Evolutionary conservation across 2,797 vertebrate genomes (phyloP), one percentile per base, ranked within the genome.

Genomic region (Tiaroga cobitis): DNA sequence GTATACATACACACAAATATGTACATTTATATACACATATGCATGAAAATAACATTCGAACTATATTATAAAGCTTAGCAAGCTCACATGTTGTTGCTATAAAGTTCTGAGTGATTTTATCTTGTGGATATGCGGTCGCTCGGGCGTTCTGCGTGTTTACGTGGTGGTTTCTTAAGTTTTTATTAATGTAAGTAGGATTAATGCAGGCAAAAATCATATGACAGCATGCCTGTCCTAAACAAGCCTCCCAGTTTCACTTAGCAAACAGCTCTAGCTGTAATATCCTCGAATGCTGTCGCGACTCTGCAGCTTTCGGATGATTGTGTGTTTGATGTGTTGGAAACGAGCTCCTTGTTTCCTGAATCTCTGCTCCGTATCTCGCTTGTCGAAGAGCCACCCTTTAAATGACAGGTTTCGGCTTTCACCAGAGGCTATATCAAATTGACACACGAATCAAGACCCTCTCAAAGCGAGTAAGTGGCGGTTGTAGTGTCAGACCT

Each of bases 401-500:
- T 34, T 63, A 49, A 81, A 69, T 9, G 41, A 13, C 21, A 32
- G 32, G 54, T 26, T 26, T 41, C 1, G 41, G 34, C 77, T 70
- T 65, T 54, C 56, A 18, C 46, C 72, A 4, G 68, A 54, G 68
- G 61, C 43, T 24, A 84, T 80, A 80, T 72, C 67, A 37, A 46
- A 49, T 41, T 34, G 54, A 80, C 81, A 73, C 67, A 21, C 6
- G 69, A 75, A 74, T 21, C 82, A 37, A 37, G 54, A 41, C 49
- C 26, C 51, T 69, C 49, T 83, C 56, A 34, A 32, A 41, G 69
- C 82, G 37, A 65, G 41, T 70, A 84, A 81, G 54, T 83, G 75
- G 54, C 41, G 8, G 54, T 49, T 78, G 70, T 68, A 9, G 65
- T 81, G 85, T 88, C 56, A 74, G 61, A 67, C 19, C 75, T 78